Base-by-base conservation (phyloP, 2,113 vertebrate genomes). In the Chlorodrepanis virens region DNA sequence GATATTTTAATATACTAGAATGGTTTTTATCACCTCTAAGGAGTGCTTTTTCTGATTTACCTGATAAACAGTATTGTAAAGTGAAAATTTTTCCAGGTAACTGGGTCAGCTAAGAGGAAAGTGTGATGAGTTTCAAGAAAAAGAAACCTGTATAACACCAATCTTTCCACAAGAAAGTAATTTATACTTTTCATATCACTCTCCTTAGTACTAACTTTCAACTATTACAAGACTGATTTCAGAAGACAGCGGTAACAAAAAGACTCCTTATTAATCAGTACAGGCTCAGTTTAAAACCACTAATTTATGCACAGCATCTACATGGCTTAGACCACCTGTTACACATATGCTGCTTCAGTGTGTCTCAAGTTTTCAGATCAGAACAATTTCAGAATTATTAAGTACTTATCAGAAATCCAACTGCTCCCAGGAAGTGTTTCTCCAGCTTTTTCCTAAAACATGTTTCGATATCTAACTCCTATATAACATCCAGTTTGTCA, bases 301-400 rank as follows among this genome's bases (percentile, higher is more conserved):
- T 91, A 96, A 95, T 94, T 96, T 89, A 83, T 60, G 70, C 86
- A 87, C 25, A 96, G 49, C 75, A 92, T 83, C 87, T 69, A 40
- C 57, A 81, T 12, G 44, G 78, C 89, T 95, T 57, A 96, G 72
- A 84, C 92, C 94, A 95, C 93, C 91, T 96, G 92, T 72, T 96
- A 70, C 17, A 91, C 95, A 94, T 76, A 93, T 63, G 90, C 33
- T 93, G 37, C 79, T 85, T 60, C 90, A 93, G 9, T 80, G 61
- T 79, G 37, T 60, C 59, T 82, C 78, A 45, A 39, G 60, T 92
- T 95, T 93, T 88, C 79, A 94, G 74, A 86, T 22, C 49, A 76
- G 68, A 21, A 52, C 28, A 82, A 74, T 45, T 91, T 72, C 50
- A 78, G 57, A 76, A 75, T 93, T 82, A 45, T 2, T 0, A 72